Evolutionary conservation across 2,888 invertebrate species (phyloP).

Genomic region (Melieria crassipennis): DNA sequence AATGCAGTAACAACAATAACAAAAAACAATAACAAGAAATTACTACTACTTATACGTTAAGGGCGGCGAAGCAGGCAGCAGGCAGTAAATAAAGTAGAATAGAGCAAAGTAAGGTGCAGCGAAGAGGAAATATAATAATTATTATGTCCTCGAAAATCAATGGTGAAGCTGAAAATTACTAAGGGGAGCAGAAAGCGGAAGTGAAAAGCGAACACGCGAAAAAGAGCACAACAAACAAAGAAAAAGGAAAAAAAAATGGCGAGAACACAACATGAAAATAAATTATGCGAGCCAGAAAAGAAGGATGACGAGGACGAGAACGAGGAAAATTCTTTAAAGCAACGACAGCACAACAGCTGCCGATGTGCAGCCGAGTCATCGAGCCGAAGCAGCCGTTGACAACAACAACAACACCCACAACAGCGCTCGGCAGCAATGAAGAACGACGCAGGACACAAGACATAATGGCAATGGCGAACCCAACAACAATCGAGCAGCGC

Average conservation of each 20-base stretch:
- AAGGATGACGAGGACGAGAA: conserved; percentile 13
- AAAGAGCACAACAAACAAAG: conserved; percentile 2
- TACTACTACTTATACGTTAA: neutral
- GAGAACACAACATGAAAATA: conserved; percentile 5
- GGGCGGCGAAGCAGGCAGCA: neutral
- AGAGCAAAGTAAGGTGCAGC: neutral
- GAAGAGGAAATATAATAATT: conserved; percentile 42
- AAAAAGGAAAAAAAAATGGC: conserved; percentile 24
- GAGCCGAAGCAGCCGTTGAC: neutral
- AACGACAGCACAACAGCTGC: too few species aligned
- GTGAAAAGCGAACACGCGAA: conserved; percentile 12
- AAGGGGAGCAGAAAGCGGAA: conserved; percentile 39
- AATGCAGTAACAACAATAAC: neutral
- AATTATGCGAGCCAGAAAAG: conserved; percentile 4
- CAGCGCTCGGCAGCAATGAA: neutral
- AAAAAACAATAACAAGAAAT: conserved; percentile 3
- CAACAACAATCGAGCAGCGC: neutral
- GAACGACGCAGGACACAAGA: too few species aligned
- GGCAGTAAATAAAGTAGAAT: conserved; percentile 1
- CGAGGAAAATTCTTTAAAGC: conserved; percentile 9
- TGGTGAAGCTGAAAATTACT: conserved; percentile 46
- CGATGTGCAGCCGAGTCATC: too few species aligned
- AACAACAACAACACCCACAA: conserved; percentile 7
- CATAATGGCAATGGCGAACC: too few species aligned
- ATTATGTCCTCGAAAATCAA: conserved; percentile 50